Evolutionary conservation across 1,140 invertebrate species (phyloP).

Genomic region (Drosophila nannoptera): DNA sequence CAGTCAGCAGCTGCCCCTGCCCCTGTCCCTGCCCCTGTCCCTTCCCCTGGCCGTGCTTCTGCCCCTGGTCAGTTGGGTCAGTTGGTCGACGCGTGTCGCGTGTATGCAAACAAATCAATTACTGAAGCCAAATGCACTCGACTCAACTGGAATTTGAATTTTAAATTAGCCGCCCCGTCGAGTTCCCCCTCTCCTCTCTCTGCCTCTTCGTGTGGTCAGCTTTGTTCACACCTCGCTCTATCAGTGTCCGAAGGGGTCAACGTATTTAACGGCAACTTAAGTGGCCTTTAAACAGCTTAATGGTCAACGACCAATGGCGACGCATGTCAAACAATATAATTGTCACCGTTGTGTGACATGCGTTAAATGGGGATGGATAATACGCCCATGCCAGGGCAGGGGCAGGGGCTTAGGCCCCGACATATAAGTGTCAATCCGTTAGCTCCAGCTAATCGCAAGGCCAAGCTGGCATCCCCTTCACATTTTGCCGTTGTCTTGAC

Average conservation of each 20-base stretch:
- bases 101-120: constrained; percentile 73
- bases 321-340: constrained; percentile 29
- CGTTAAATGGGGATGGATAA: constrained; percentile 5
- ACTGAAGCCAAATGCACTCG: constrained; percentile 62
- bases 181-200: too few relatives aligned
- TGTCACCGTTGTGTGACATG: constrained; percentile 25
- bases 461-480: background rate
- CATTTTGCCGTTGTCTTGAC: background rate
- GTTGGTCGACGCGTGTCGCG: constrained; percentile 36
- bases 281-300: constrained; percentile 45
- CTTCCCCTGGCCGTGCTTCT: background rate
- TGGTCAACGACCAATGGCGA: constrained; percentile 18
- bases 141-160: constrained; percentile 71
- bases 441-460: constrained; percentile 9
- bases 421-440: background rate
- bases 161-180: constrained; percentile 55
- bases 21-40: constrained; percentile 2
- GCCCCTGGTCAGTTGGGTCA: constrained; percentile 46
- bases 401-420: background rate
- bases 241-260: constrained; percentile 42
- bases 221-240: constrained; percentile 54
- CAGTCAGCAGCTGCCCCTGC: constrained; percentile 37
- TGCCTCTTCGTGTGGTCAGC: constrained; percentile 24
- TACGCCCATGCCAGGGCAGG: background rate
- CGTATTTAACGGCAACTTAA: constrained; percentile 55